phyloP scores from a whole-genome alignment of 2,888 invertebrate genomes.

The Apotomis turbidana region DNA sequence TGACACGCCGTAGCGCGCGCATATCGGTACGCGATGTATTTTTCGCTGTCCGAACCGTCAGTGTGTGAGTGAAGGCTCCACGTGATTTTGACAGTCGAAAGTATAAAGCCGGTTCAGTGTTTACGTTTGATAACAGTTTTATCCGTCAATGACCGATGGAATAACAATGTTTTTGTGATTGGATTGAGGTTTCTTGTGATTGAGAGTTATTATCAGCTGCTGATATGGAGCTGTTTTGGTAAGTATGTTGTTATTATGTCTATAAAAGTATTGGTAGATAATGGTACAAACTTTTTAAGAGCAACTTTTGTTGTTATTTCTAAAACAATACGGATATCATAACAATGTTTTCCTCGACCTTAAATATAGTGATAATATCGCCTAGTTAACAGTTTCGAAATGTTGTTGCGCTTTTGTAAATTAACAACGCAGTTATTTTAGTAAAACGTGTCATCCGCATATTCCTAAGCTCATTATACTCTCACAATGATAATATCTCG shows the following conservation, averaged over 20 bases:
- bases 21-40: conserved; percentile 63
- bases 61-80: conserved; percentile 68
- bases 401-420: conserved; percentile 23
- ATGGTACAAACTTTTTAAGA: background rate
- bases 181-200: conserved; percentile 47
- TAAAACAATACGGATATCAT: background rate
- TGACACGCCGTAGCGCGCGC: conserved; percentile 67
- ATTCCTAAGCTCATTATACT: conserved; percentile 69
- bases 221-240: conserved; percentile 73
- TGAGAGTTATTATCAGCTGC: conserved; percentile 57
- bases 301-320: background rate
- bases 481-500: conserved; percentile 54
- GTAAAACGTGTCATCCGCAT: conserved; percentile 55
- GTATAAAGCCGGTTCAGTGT: conserved; percentile 59
- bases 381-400: background rate
- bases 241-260: conserved; percentile 61
- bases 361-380: background rate
- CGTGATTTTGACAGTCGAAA: conserved; percentile 79
- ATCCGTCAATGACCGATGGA: conserved; percentile 17
- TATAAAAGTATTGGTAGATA: background rate
- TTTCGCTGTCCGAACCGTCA: conserved; percentile 62
- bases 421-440: conserved; percentile 41
- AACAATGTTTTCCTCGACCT: background rate
- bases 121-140: conserved; percentile 35
- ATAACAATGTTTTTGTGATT: conserved; percentile 35